A percentile compares a stretch with the other conserved stretches of the same genome.
These are phyloP conservation scores for Drosophila mayri DNA, from an alignment of 1,140 invertebrate species.

Conservation along the genomic window DNA sequence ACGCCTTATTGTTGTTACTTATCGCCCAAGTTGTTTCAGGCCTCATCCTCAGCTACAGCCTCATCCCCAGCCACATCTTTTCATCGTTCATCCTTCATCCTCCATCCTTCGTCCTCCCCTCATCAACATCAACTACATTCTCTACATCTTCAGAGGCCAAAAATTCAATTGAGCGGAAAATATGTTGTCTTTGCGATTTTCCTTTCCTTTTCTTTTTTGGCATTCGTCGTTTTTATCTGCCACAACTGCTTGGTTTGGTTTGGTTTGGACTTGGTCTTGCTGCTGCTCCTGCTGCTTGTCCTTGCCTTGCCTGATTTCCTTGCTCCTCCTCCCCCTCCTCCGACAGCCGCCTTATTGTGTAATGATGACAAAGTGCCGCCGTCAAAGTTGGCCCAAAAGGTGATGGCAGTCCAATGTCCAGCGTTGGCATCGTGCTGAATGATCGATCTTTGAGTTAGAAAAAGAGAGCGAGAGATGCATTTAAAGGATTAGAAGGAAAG, in stretches of 20 bases:
- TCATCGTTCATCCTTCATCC: conserved; percentile 7
- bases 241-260: conserved; percentile 43
- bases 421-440: conserved; percentile 24
- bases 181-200: conserved; percentile 82
- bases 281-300: conserved; percentile 26
- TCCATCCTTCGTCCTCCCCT: conserved; percentile 21
- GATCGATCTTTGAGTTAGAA: conserved; percentile 12
- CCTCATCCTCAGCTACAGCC: conserved; percentile 2
- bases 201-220: conserved; percentile 35
- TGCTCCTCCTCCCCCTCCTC: background rate
- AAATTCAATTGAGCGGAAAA: conserved; percentile 82
- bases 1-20: conserved; percentile 81
- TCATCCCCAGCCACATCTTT: background rate
- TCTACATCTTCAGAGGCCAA: conserved; percentile 62
- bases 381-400: conserved; percentile 58
- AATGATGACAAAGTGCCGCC: conserved; percentile 79
- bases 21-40: conserved; percentile 70
- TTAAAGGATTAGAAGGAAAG: conserved; percentile 21
- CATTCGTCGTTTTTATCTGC: conserved; percentile 49
- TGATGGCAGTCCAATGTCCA: conserved; percentile 54
- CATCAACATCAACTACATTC: conserved; percentile 31
- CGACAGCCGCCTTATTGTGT: conserved; percentile 69
- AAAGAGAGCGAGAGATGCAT: conserved; percentile 8
- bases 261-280: conserved; percentile 36
- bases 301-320: background rate